Base-by-base conservation (phyloP, 1,140 invertebrate genomes). In the Lethrus apterus region DNA sequence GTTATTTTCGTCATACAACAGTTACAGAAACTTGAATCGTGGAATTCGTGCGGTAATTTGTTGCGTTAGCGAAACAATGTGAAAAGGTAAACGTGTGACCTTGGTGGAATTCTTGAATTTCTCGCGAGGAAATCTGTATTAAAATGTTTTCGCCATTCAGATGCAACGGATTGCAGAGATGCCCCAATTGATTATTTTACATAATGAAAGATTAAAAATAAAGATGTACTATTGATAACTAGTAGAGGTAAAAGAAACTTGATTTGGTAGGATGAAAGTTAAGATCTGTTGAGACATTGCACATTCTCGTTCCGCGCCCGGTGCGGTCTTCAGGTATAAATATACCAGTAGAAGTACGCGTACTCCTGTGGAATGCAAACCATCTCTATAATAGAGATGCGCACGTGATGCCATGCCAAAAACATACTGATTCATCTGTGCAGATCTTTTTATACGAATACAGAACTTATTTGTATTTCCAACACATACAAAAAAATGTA, bases 301-400 rank as follows among this genome's bases (percentile, higher is more conserved):
- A 50, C 34, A 45, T 26, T 26, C 24, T 21, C 35, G 35, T 44
- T 38, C 44, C 36, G 23, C 42, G 44, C 23, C 9, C 20, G 41
- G 14, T 38, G 38, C 13, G 32, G 49, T 45, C 26, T 43, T 35
- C 30, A 40, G 36, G 36, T 46, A 46, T 51, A 51, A 41, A 51
- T 41, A 51, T 46, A 51, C 36, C 38, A 40, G 29, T 35, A 36
- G 30, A 47, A 45, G 35, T 45, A 46, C 43, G 43, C 30, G 34
- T 45, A 46, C 44, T 42, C 38, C 20, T 24, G 20, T 30, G 49
- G 49, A 51, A 51, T 51, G 44, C 30, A 29, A 46, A 46, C 49
- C 21, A 46, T 51, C 49, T 50, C 48, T 44, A 36, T 44, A 50
- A 50, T 50, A 50, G 41, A 50, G 48, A 31, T 50, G 42, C 31